Conservation (phyloP, 1,140 invertebrate genomes). For the Aethina tumida region DNA sequence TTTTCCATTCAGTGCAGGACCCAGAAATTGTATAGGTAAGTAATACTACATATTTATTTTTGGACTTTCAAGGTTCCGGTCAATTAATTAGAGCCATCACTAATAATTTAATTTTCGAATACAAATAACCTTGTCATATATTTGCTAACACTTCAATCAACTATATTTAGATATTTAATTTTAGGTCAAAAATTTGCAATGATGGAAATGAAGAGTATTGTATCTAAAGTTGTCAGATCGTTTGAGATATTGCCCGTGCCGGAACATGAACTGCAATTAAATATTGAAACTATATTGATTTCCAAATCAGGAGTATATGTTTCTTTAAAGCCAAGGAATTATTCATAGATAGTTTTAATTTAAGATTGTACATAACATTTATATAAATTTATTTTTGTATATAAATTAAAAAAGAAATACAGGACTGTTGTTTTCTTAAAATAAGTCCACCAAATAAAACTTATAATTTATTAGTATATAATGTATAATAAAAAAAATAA, state of each 20-base stretch:
- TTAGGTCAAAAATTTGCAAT: conserved; percentile 66
- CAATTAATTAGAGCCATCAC: neutral
- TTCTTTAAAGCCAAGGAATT: no score
- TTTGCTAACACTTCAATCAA: neutral
- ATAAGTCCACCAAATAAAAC: no score
- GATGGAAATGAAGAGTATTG: conserved; percentile 60
- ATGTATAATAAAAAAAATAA: no score
- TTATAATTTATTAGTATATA: no score
- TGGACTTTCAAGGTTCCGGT: neutral
- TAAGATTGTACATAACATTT: no score
- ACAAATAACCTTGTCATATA: neutral
- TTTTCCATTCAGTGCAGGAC: conserved; percentile 60
- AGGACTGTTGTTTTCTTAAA: no score
- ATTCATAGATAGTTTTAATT: no score
- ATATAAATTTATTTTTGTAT: no score
- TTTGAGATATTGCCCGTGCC: conserved; percentile 40
- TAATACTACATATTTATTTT: neutral
- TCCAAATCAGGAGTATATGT: conserved; percentile 41
- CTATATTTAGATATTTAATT: conserved; percentile 12
- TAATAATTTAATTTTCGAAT: neutral
- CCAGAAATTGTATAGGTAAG: conserved; percentile 47
- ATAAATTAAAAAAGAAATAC: no score
- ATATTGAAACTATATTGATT: conserved; percentile 34
- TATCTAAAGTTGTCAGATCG: conserved; percentile 54
- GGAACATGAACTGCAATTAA: conserved; percentile 20